Evolutionary conservation across 2,888 invertebrate genomes (phyloP).

Genomic region (Drosophila barbarae): DNA sequence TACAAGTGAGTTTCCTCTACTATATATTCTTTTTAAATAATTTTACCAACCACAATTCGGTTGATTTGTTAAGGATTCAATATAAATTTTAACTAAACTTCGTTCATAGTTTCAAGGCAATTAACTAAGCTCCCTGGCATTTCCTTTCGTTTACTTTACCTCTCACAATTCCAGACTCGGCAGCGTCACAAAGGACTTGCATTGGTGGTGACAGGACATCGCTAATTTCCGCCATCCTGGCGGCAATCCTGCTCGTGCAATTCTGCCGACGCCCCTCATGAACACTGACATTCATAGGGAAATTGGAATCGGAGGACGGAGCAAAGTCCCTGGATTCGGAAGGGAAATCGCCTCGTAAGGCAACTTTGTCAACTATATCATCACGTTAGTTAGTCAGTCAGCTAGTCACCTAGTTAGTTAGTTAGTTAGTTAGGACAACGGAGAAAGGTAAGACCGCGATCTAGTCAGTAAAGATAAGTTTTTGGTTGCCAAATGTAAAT

Average conservation of each 20-base stretch:
- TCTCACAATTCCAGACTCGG: conserved; percentile 43
- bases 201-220: conserved; percentile 43
- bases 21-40: background rate
- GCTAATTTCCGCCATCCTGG: conserved; percentile 53
- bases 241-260: conserved; percentile 58
- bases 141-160: conserved; percentile 1
- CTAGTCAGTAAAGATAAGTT: conserved; percentile 20
- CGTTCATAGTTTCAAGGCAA: conserved; percentile 4
- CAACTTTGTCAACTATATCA: conserved; percentile 73
- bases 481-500: conserved; percentile 25
- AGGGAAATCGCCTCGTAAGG: conserved; percentile 24
- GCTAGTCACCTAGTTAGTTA: conserved; percentile 75
- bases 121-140: conserved; percentile 13
- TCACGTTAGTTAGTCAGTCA: conserved; percentile 74
- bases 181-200: conserved; percentile 38
- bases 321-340: background rate
- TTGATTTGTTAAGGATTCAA: background rate
- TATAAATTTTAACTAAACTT: background rate
- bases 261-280: conserved; percentile 61
- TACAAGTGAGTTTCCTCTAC: conserved; percentile 57
- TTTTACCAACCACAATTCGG: too few relatives aligned
- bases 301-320: conserved; percentile 16
- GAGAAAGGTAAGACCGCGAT: conserved; percentile 28
- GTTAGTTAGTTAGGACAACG: conserved; percentile 56
- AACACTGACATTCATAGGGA: conserved; percentile 49